These are phyloP conservation scores for Oreohelix idahoensis DNA, from an alignment of 1,140 invertebrate species.

Conservation along the genomic window DNA sequence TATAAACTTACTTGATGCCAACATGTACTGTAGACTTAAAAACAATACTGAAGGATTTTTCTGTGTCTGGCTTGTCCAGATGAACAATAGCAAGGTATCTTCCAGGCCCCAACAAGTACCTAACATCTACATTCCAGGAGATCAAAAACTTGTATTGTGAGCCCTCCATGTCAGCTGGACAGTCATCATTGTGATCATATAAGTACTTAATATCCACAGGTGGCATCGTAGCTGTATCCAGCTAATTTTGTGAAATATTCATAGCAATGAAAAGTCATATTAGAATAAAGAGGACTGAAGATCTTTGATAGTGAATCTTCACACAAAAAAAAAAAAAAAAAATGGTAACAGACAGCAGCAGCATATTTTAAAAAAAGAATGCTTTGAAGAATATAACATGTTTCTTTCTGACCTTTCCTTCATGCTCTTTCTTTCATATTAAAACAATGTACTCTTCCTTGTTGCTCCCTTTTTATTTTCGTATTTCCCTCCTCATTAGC, in stretches of 20 bases:
- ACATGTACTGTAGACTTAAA: slow-evolving; percentile 37
- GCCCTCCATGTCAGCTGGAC: slow-evolving; percentile 23
- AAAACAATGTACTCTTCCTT: no score
- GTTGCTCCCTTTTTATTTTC: no score
- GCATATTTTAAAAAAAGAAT: no score
- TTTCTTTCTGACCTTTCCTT: no score
- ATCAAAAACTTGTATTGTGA: slow-evolving; percentile 33
- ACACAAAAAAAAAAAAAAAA: no score
- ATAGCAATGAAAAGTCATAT: no score
- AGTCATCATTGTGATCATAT: slow-evolving; percentile 40
- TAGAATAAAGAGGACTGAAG: no score
- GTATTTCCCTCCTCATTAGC: no score
- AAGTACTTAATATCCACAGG: slow-evolving; percentile 38
- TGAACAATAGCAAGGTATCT: slow-evolving; percentile 38
- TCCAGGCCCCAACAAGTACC: slow-evolving; percentile 40
- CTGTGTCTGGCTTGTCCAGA: slow-evolving; percentile 38
- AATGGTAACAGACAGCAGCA: no score
- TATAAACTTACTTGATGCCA: slow-evolving; percentile 42
- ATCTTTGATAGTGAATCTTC: no score
- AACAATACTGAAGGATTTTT: slow-evolving; percentile 42
- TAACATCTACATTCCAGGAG: slow-evolving; percentile 37
- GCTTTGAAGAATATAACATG: no score
- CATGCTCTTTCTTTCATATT: no score
- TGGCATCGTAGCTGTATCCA: background rate
- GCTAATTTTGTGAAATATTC: background rate